These are phyloP conservation scores for Amphipyra berbera DNA, from an alignment of 2,888 invertebrate genomes.

Conservation along the genomic window DNA sequence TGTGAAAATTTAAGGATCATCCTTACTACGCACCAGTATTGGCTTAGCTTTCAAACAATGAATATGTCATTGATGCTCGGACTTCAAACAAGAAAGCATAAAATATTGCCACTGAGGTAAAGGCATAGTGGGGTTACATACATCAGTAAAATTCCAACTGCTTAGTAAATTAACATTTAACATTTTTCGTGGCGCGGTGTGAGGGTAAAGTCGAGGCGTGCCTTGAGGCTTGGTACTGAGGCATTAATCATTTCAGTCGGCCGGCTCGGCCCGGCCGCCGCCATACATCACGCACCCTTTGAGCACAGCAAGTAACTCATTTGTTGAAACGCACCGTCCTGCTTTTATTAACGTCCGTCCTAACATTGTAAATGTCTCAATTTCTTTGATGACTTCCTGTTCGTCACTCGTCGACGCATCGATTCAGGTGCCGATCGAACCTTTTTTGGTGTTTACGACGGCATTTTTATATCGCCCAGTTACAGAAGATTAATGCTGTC, in stretches of 20 bases:
- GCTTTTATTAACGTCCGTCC: constrained; percentile 80
- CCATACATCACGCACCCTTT: constrained; percentile 82
- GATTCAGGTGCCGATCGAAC: constrained; percentile 71
- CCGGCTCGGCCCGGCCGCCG: constrained; percentile 63
- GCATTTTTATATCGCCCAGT: constrained; percentile 77
- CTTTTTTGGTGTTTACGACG: constrained; percentile 69
- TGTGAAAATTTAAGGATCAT: constrained; percentile 66
- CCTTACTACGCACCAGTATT: constrained; percentile 31
- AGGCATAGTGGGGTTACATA: constrained; percentile 61
- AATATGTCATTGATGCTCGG: constrained; percentile 27
- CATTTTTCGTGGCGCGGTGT: constrained; percentile 64
- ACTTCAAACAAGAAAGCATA: constrained; percentile 55
- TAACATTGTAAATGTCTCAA: constrained; percentile 85
- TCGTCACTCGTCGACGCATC: constrained; percentile 72
- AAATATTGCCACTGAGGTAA: constrained; percentile 51
- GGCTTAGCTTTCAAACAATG: constrained; percentile 10
- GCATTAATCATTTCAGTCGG: constrained; percentile 82
- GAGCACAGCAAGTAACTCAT: constrained; percentile 76
- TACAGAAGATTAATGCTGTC: constrained; percentile 85
- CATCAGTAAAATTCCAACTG: constrained; percentile 64
- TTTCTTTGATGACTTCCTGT: constrained; percentile 83
- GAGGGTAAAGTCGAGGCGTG: constrained; percentile 60
- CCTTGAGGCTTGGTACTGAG: constrained; percentile 66
- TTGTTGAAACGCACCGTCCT: constrained; percentile 77
- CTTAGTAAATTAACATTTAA: constrained; percentile 73